These are phyloP conservation scores for Agrotis clavis DNA, from an alignment of 2,888 invertebrate genomes.

Conservation along the genomic window DNA sequence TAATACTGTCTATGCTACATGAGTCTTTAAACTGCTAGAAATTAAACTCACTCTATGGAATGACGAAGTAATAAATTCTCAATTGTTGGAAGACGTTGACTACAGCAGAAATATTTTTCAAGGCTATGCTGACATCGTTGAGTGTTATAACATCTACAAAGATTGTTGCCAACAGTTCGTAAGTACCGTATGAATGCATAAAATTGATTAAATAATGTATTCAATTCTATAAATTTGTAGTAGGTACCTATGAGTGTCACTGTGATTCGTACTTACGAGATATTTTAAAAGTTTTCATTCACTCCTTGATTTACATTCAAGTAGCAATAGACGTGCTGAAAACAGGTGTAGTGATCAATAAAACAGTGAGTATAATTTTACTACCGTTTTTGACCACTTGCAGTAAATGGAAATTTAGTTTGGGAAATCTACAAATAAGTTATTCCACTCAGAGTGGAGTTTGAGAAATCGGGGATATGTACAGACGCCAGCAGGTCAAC, in stretches of 20 bases:
- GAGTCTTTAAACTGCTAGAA: conserved; percentile 1
- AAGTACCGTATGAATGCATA: conserved; percentile 14
- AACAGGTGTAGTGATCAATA: neutral
- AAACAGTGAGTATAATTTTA: neutral
- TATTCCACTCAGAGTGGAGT: no score
- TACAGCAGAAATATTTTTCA: conserved; percentile 18
- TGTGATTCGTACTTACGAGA: no score
- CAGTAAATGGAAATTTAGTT: no score
- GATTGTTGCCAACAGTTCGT: conserved; percentile 23
- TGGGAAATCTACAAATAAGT: no score
- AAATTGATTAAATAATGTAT: no score
- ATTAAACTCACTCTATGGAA: conserved; percentile 18
- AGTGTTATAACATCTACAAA: conserved; percentile 32
- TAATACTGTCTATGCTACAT: neutral
- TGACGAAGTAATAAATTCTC: neutral
- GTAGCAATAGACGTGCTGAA: conserved; percentile 12
- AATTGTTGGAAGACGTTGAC: neutral
- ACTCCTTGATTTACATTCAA: conserved; percentile 6
- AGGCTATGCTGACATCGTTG: conserved; percentile 27
- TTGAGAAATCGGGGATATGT: no score
- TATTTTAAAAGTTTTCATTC: neutral
- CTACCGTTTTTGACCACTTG: no score
- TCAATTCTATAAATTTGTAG: neutral
- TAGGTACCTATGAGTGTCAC: no score
- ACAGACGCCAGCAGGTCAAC: no score